Base-by-base conservation (phyloP, 2,797 vertebrate genomes). In the Clarias platycephalus region DNA sequence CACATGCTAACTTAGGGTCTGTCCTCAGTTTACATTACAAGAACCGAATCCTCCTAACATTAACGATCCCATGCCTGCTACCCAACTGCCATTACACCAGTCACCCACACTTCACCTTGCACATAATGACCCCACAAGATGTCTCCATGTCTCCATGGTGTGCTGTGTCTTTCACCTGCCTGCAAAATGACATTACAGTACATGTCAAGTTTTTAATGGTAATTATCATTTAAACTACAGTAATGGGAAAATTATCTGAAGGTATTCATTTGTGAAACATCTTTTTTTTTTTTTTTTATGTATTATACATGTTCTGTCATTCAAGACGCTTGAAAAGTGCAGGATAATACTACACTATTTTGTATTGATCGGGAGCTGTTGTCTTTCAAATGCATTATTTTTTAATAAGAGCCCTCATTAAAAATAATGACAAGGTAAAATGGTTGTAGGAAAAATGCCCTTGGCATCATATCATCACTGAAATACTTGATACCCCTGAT, bases 381-480 rank as follows among this genome's bases (percentile, higher is more conserved):
- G 37, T 28, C 62, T 80, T 66, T 66, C 37, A 53, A 12, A 44
- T 80, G 37, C 26, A 53, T 13, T 13, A 3, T 53, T 53, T 53
- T 49, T 3, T 12, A 10, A 49, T 53, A 16, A 67, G 49, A 44
- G 15, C 22, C 62, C n/a, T 58, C 62, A 64, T 68, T 77, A 66
- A 68, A 37, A 85, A 60, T 68, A 66, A 82, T 60, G 40, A 22
- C 34, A 81, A 49, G 63, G 60, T 81, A 68, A 18, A n/a, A 24
- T 53, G 80, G 55, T 22, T 44, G 49, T 31, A 26, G 60, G 67
- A 80, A 64, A 68, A 37, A 80, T 49, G 77, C 83, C 77, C 67
- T 84, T 63, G 77, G 66, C 55, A 20, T 74, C 37, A 64, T 49
- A 72, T 80, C 24, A 80, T 84, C 76, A 64, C 70, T 81, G 31